Percentiles rank a stretch among this genome's conserved stretches.
Conservation (phyloP, 1,140 invertebrate species). For the Cepaea nemoralis region DNA sequence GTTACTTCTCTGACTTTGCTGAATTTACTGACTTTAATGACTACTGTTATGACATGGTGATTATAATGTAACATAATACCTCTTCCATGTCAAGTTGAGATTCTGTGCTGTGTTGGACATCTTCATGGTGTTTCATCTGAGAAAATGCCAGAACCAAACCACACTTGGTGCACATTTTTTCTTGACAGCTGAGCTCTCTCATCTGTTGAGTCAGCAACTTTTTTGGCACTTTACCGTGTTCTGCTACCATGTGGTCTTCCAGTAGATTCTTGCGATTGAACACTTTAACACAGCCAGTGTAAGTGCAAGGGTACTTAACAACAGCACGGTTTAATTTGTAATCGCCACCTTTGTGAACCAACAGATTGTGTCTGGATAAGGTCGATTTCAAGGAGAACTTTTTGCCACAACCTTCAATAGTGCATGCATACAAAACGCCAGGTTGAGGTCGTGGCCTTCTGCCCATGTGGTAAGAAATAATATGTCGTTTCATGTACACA, state of each 20-base stretch:
- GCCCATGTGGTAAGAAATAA: not conserved
- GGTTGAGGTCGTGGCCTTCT: slow-evolving; percentile 4
- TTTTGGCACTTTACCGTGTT: slow-evolving; percentile 10
- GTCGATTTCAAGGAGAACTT: slow-evolving; percentile 22
- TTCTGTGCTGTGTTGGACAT: not conserved
- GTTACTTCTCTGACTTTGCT: no score
- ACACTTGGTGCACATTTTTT: slow-evolving; percentile 18
- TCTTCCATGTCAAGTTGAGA: not conserved
- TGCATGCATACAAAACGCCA: not conserved
- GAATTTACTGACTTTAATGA: no score
- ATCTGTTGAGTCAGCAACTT: not conserved
- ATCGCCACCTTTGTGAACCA: slow-evolving; percentile 10
- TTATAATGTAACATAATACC: no score
- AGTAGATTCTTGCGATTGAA: slow-evolving; percentile 32
- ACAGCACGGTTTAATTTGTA: slow-evolving; percentile 8
- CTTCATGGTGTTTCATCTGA: slow-evolving; percentile 5
- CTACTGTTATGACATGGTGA: no score
- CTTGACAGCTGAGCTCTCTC: not conserved
- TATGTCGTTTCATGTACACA: slow-evolving; percentile 27
- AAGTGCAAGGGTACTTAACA: slow-evolving; percentile 24
- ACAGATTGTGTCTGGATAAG: not conserved
- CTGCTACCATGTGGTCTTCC: slow-evolving; percentile 16
- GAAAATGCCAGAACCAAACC: not conserved
- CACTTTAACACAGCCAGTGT: not conserved
- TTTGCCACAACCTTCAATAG: slow-evolving; percentile 1